Evolutionary conservation across 1,140 invertebrate species (phyloP).

Genomic region (Aradophagus sp.): DNA sequence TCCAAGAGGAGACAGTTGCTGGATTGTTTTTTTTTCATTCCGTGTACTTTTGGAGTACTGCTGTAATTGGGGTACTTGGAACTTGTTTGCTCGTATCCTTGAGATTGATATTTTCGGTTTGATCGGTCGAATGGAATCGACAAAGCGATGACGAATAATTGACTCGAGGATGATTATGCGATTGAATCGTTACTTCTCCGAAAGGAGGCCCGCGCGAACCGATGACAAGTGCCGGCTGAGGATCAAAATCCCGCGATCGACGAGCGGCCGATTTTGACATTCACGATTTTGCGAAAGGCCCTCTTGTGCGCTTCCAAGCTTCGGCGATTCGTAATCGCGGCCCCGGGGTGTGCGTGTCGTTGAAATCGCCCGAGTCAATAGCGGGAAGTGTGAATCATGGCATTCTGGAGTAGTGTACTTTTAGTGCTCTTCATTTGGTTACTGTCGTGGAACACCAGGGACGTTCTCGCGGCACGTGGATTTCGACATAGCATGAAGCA

Average conservation of each 20-base stretch:
- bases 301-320: constrained; percentile 8
- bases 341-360: constrained; percentile 40
- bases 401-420: constrained; percentile 46
- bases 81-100: too few species aligned
- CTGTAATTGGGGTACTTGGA: too few species aligned
- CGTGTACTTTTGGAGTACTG: too few species aligned
- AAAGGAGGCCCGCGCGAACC: constrained; percentile 30
- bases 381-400: constrained; percentile 62
- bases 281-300: constrained; percentile 6
- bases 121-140: too few species aligned
- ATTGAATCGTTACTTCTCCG: constrained; percentile 29
- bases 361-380: constrained; percentile 39
- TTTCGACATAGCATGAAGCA: constrained; percentile 63
- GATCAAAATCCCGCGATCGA: constrained; percentile 24
- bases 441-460: constrained; percentile 55
- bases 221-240: constrained; percentile 22
- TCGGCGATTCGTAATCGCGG: constrained; percentile 2
- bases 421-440: constrained; percentile 56
- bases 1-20: too few species aligned
- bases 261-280: constrained; percentile 19
- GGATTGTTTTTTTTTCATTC: too few species aligned
- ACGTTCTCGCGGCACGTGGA: constrained; percentile 59
- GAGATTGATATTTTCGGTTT: too few species aligned
- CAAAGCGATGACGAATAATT: constrained; percentile 37
- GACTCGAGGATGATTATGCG: constrained; percentile 39